Evolutionary conservation across 53 echinoderm and acorn worm species (phyloP).

Genomic region (Antedon mediterranea): DNA sequence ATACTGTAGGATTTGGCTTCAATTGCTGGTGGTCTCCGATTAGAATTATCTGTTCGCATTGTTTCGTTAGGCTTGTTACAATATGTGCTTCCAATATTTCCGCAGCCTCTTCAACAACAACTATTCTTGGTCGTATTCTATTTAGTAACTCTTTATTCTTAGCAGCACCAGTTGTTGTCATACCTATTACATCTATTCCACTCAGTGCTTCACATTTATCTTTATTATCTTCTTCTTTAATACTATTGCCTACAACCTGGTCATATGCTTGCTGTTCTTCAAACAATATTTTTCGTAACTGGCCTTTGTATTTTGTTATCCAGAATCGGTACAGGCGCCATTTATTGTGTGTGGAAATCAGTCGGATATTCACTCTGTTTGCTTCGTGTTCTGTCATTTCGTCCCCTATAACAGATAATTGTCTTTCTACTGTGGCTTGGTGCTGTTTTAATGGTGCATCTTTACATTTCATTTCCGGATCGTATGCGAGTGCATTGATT

Average conservation of each 20-base stretch:
- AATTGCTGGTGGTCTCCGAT: conserved; percentile 78
- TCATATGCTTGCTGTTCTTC: background rate
- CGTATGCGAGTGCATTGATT: no score
- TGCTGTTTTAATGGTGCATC: background rate
- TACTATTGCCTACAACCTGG: background rate
- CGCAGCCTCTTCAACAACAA: conserved; percentile 77
- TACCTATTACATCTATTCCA: conserved; percentile 25
- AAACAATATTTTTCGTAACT: background rate
- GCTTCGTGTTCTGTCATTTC: conserved; percentile 34
- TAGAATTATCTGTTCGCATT: conserved; percentile 60
- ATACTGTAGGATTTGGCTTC: conserved; percentile 75
- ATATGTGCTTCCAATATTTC: conserved; percentile 77
- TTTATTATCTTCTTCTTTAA: conserved; percentile 9
- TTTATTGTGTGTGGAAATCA: conserved; percentile 13
- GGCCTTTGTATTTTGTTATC: background rate
- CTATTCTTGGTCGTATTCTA: conserved; percentile 32
- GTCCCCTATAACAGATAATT: conserved; percentile 4
- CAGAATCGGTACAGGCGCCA: background rate
- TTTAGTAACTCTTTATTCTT: conserved; percentile 25
- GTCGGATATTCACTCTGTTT: conserved; percentile 35
- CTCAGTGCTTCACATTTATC: conserved; percentile 1
- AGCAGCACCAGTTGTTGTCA: conserved; percentile 51
- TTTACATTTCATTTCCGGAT: background rate
- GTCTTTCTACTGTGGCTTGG: background rate
- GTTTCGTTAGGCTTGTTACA: conserved; percentile 34